A percentile compares a stretch with the other conserved stretches of the same genome.
These are phyloP conservation scores for Bedellia somnulentella DNA, from an alignment of 2,888 invertebrate species.

Conservation along the genomic window DNA sequence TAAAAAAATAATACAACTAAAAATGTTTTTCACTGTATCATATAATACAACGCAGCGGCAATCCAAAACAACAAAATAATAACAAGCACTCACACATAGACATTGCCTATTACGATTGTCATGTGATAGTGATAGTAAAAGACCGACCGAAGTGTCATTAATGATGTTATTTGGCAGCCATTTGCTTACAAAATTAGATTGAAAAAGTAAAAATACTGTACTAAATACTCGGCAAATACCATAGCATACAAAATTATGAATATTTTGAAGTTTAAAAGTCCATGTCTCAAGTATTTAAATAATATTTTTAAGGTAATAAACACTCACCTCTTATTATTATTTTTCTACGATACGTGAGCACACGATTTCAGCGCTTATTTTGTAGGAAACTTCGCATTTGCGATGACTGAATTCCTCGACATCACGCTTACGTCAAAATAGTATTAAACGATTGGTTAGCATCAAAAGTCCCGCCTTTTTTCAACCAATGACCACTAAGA, in stretches of 20 bases:
- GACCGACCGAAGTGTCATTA: no score
- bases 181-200: slow-evolving; percentile 58
- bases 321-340: slow-evolving; percentile 48
- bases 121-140: no score
- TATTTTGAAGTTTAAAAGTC: no score
- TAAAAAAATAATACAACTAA: no score
- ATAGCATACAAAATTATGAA: background rate
- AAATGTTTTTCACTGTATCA: no score
- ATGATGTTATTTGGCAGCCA: slow-evolving; percentile 59
- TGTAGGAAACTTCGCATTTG: slow-evolving; percentile 50
- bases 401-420: slow-evolving; percentile 36
- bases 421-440: slow-evolving; percentile 32
- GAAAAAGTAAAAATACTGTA: slow-evolving; percentile 37
- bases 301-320: slow-evolving; percentile 19
- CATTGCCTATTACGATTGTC: no score
- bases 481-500: slow-evolving; percentile 30
- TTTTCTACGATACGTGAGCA: slow-evolving; percentile 31
- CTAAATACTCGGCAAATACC: background rate
- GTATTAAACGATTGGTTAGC: slow-evolving; percentile 39
- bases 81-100: no score
- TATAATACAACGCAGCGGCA: no score
- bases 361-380: slow-evolving; percentile 62
- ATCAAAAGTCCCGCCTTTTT: slow-evolving; percentile 42
- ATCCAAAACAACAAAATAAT: no score
- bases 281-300: slow-evolving; percentile 11